Evolutionary conservation across 2,888 invertebrate genomes (phyloP).

Genomic region (Leptarthrus brevirostris): DNA sequence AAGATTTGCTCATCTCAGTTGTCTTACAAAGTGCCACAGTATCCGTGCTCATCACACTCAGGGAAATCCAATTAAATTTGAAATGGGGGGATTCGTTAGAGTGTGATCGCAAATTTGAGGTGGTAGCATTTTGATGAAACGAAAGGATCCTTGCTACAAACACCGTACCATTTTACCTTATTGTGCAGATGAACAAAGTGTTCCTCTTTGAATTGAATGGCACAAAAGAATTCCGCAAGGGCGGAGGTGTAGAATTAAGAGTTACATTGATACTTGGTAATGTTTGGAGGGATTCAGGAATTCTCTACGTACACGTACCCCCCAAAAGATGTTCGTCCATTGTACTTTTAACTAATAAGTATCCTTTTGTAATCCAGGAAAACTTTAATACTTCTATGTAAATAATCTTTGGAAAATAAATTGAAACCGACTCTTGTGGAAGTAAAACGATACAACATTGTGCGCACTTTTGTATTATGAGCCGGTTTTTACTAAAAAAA

Average conservation of each 20-base stretch:
- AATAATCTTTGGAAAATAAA: too few species aligned
- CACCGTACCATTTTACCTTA: neutral
- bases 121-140: neutral
- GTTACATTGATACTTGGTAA: neutral
- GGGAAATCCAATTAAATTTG: conserved; percentile 34
- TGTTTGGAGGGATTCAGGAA: neutral
- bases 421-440: too few species aligned
- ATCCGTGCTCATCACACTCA: conserved; percentile 5
- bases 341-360: neutral
- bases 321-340: neutral
- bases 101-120: neutral
- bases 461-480: too few species aligned
- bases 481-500: too few species aligned
- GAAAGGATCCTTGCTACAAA: neutral
- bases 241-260: neutral
- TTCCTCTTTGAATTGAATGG: neutral
- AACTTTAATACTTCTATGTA: neutral
- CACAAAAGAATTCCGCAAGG: neutral
- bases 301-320: neutral
- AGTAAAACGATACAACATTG: too few species aligned
- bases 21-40: conserved; percentile 30
- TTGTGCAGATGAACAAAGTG: neutral
- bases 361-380: neutral
- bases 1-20: conserved; percentile 22
- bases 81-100: neutral